Evolutionary conservation across 1,140 invertebrate species (phyloP), one percentile per base, ranked within the genome.

Genomic region (Goniozus legneri): DNA sequence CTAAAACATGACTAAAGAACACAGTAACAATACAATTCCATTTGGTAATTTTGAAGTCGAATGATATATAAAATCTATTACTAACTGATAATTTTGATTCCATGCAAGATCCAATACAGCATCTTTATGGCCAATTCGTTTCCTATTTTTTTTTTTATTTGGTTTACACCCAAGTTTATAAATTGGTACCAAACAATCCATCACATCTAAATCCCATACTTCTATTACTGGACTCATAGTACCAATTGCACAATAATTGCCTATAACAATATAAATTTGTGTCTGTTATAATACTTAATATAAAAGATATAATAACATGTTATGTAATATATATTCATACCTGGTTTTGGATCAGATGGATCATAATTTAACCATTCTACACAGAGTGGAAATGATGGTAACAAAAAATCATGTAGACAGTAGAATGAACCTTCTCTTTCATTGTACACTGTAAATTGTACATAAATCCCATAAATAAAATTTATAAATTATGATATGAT

Each of bases 201-300:
- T 84, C 40, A 98, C 80, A 77, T 98, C 95, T 21, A 98, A 72
- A 72, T 98, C 93, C 95, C 95, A 98, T 8, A 98, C 82, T 51
- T 92, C 85, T 47, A 98, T 96, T 33, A 91, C 82, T 1, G 93
- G 86, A 50, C 86, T 84, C 90, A 98, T 95, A 30, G 84, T 87
- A 12, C 93, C 95, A 58, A 98, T 80, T 3, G 94, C 95, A 60
- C 92, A 86, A 55, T 94, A 83, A 71, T 95, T 97, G 14, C 86
- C 92, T 78, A 56, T 33, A 61, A 56, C 18, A 53, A 7, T 38
- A 19, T 31, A 38, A 40, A 38, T 7, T 31, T 14, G 16, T 34
- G 27, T 52, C 44, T 27, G 22, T 38, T 14, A 7, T 27, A 15
- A 7, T n/a, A n/a, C n/a, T n/a, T 33, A 14, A 15, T 32, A n/a